These are phyloP conservation scores for Mormyrops boulengeri DNA, from an alignment of 2,797 vertebrate genomes.

Conservation along the genomic window DNA sequence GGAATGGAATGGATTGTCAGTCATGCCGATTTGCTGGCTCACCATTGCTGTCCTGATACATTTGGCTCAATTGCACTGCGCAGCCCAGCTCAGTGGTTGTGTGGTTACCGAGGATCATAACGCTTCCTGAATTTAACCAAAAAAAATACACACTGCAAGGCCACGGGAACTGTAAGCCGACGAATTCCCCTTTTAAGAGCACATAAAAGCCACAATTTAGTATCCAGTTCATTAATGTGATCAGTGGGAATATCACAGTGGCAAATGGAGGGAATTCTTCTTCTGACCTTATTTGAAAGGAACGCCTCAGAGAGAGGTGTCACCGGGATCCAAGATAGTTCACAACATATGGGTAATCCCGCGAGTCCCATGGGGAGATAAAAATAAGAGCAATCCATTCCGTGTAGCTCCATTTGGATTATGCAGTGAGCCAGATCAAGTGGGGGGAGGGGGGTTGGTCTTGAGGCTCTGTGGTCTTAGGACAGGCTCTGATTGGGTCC, in stretches of 20 bases:
- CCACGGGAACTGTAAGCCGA: background rate
- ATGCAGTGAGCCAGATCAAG: background rate
- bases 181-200: background rate
- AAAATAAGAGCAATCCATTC: conserved; percentile 4
- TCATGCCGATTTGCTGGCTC: background rate
- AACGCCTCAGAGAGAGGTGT: background rate
- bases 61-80: background rate
- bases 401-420: background rate
- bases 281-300: background rate
- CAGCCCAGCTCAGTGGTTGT: background rate
- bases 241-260: background rate
- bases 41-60: background rate
- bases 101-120: background rate
- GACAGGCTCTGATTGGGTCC: background rate
- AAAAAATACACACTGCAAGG: background rate
- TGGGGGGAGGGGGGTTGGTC: background rate
- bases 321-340: background rate
- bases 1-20: background rate
- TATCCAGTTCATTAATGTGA: background rate
- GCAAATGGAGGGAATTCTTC: background rate
- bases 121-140: background rate
- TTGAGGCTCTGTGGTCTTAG: background rate
- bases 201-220: background rate
- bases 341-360: background rate
- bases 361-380: background rate